A percentile compares a stretch with the other conserved stretches of the same genome.
phyloP scores from a whole-genome alignment of 2,888 invertebrate genomes.

The Drosophila fungiperda region DNA sequence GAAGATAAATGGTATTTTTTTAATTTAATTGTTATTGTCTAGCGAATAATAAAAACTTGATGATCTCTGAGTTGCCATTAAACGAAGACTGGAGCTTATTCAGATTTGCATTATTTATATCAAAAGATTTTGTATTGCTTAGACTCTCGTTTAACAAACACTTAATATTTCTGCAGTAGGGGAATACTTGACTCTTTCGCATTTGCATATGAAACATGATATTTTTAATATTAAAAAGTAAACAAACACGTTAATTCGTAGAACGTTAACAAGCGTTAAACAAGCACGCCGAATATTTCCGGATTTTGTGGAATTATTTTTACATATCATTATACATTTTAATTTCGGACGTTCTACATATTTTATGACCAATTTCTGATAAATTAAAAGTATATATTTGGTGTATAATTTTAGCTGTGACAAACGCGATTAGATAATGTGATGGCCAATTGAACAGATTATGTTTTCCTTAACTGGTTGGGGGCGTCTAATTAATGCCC shows the following conservation, averaged over 20 bases:
- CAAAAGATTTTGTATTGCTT: neutral
- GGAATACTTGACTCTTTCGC: constrained; percentile 8
- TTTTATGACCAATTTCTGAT: constrained; percentile 25
- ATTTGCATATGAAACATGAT: constrained; percentile 51
- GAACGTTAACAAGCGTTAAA: constrained; percentile 42
- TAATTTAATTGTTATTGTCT: constrained; percentile 23
- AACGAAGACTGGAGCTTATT: constrained; percentile 13
- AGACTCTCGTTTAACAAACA: constrained; percentile 19
- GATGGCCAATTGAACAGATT: constrained; percentile 34
- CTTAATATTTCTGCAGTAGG: constrained; percentile 23
- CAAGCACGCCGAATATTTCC: constrained; percentile 47
- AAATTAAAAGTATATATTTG: constrained; percentile 25
- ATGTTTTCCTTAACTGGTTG: constrained; percentile 17
- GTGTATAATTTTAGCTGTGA: constrained; percentile 49
- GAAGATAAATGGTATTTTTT: constrained; percentile 12
- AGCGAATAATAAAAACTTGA: constrained; percentile 48
- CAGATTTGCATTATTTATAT: constrained; percentile 15
- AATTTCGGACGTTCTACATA: constrained; percentile 10
- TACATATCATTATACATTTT: constrained; percentile 23
- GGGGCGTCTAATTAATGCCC: constrained; percentile 50
- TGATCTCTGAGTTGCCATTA: constrained; percentile 33
- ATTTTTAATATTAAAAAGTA: constrained; percentile 15
- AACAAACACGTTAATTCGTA: constrained; percentile 44
- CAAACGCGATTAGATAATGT: constrained; percentile 47
- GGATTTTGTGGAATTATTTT: constrained; percentile 51